Evolutionary conservation across 1,140 invertebrate genomes (phyloP), one percentile per base, ranked within the genome.

Genomic region (Heterodera carotae): DNA sequence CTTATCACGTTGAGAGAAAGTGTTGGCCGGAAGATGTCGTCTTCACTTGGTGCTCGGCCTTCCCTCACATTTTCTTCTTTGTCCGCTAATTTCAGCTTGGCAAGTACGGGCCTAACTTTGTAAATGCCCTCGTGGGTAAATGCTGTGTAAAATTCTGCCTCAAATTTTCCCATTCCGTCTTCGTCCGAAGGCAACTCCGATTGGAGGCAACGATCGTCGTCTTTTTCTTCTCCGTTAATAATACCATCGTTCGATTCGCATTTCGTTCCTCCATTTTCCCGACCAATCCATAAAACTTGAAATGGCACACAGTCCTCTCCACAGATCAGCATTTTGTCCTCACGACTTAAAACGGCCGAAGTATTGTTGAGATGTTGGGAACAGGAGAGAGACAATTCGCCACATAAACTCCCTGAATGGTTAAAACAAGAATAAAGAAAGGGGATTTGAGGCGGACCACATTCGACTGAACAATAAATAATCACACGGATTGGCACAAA

Each of bases 361-460:
- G 67, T 76, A 48, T 86, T 84, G 22, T 84, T 81, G 22, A 86
- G 79, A 34, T 86, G 83, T 76, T 86, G 85, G 60, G 79, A 85
- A 76, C 85, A 88, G n/a, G 69, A 69, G n/a, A 86, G 78, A 15
- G 79, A 76, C 36, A 86, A 39, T 29, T 78, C 56, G 6, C 85
- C 85, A 15, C 70, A 48, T 27, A 88, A 77, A 7, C 53, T n/a
- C 2, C 66, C 67, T 69, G 27, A 60, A 72, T 25, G 18, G 31
- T 25, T 22, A 8, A 78, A 8, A 77, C 22, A 25, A 25, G 71
- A 34, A 80, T 6, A 1, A 76, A 76, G 29, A 36, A 22, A 25
- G n/a, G 7, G 29, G 0, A 7, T 12, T 71, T 22, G 18, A 39
- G 27, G 3, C n/a, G 29, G 7, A 10, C n/a, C 12, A 70, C 64